Evolutionary conservation across 2,797 vertebrate species (phyloP).

Genomic region (Austrolebias charrua): DNA sequence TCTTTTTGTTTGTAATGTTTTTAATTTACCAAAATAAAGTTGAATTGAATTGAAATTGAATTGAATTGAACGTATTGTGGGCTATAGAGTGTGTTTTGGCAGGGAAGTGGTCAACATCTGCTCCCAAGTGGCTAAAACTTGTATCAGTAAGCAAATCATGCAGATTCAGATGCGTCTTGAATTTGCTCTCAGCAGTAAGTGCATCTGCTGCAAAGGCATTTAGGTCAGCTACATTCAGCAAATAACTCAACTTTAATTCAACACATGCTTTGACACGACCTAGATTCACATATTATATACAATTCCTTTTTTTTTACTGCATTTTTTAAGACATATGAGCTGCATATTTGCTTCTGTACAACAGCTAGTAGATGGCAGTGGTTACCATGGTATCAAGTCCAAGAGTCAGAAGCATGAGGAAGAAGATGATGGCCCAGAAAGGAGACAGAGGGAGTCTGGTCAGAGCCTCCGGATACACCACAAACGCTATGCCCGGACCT

Average conservation of each 20-base stretch:
- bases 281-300: too few species aligned
- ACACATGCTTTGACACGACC: too few species aligned
- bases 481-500: conserved; percentile 98
- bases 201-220: neutral
- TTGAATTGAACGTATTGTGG: too few species aligned
- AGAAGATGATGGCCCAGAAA: conserved; percentile 99
- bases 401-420: conserved; percentile 97
- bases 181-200: neutral
- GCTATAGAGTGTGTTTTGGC: too few species aligned
- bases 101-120: conserved; percentile 3
- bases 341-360: neutral
- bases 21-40: too few species aligned
- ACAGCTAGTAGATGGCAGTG: neutral
- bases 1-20: too few species aligned
- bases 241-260: too few species aligned
- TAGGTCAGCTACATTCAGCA: neutral
- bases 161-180: neutral
- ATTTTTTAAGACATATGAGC: neutral
- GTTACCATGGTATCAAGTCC: conserved; percentile 98
- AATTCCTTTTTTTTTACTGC: neutral
- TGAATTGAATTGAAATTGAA: too few species aligned
- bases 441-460: conserved; percentile 95
- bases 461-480: conserved; percentile 97
- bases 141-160: neutral
- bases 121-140: conserved; percentile 13